A percentile compares a stretch with the other conserved stretches of the same genome.
phyloP scores from a whole-genome alignment of 2,888 invertebrate genomes.

The Drosophila diplacantha region DNA sequence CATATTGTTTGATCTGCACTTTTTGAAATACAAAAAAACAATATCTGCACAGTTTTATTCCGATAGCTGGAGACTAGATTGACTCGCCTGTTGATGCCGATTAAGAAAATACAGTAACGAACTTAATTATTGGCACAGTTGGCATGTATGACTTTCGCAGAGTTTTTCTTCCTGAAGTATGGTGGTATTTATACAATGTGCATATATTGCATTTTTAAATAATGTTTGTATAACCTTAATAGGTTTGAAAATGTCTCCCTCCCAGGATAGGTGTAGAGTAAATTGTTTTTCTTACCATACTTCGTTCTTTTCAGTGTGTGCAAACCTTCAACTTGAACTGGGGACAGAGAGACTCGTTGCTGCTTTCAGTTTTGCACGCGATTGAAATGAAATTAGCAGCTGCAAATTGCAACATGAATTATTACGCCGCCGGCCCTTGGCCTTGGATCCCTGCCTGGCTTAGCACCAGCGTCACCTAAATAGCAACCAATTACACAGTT shows the following conservation, averaged over 20 bases:
- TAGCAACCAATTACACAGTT: slow-evolving; percentile 25
- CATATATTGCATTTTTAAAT: no score
- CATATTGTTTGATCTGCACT: no score
- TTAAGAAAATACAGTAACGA: no score
- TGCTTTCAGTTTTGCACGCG: slow-evolving; percentile 40
- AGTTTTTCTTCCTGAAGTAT: no score
- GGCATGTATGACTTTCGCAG: no score
- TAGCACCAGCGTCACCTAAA: background rate
- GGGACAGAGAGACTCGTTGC: slow-evolving; percentile 17
- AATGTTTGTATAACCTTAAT: no score
- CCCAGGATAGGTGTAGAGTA: background rate
- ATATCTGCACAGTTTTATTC: background rate
- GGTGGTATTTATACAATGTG: no score
- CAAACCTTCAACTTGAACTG: slow-evolving; percentile 62
- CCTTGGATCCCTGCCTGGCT: slow-evolving; percentile 10
- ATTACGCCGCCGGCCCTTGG: slow-evolving; percentile 28
- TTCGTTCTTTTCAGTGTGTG: slow-evolving; percentile 8
- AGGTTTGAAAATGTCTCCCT: no score
- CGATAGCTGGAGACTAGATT: no score
- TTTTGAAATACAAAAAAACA: background rate
- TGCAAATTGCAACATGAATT: slow-evolving; percentile 56
- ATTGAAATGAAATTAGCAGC: slow-evolving; percentile 52
- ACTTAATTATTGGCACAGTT: no score
- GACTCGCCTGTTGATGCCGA: no score
- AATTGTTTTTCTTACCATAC: background rate